Evolutionary conservation across 1,140 invertebrate species (phyloP).

Genomic region (Ladona fulva): DNA sequence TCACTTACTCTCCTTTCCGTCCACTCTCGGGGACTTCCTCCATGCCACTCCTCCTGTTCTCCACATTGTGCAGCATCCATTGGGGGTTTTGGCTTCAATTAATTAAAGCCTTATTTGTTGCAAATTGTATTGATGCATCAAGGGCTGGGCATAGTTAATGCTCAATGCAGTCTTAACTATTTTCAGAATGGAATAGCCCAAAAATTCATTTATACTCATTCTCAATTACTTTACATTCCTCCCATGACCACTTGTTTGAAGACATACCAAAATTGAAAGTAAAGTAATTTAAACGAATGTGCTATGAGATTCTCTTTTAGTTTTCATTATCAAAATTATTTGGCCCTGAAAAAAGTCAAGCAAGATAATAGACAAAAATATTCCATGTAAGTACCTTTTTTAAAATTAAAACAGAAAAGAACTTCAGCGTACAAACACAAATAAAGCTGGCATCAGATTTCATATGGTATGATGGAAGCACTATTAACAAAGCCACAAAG

Average conservation of each 20-base stretch:
- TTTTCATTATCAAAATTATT: constrained; percentile 11
- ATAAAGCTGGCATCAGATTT: not conserved
- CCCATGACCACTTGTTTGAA: no score
- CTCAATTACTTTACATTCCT: no score
- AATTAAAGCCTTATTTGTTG: not conserved
- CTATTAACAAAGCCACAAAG: no score
- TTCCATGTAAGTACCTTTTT: not conserved
- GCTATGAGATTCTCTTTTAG: not conserved
- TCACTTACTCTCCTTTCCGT: no score
- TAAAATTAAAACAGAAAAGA: not conserved
- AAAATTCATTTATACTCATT: no score
- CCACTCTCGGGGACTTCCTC: no score
- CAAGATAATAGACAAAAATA: not conserved
- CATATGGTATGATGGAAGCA: no score
- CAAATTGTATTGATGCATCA: not conserved
- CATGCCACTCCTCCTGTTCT: no score
- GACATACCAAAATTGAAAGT: not conserved
- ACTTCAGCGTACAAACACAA: not conserved
- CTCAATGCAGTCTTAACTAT: no score
- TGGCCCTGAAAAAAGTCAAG: not conserved
- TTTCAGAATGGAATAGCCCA: no score
- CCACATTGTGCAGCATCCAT: not conserved
- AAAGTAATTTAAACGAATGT: not conserved
- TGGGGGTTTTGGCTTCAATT: not conserved
- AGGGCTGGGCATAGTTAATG: not conserved